These are phyloP conservation scores for Onychomys arenicola DNA, from an alignment of 2,797 vertebrate genomes.

Conservation along the genomic window DNA sequence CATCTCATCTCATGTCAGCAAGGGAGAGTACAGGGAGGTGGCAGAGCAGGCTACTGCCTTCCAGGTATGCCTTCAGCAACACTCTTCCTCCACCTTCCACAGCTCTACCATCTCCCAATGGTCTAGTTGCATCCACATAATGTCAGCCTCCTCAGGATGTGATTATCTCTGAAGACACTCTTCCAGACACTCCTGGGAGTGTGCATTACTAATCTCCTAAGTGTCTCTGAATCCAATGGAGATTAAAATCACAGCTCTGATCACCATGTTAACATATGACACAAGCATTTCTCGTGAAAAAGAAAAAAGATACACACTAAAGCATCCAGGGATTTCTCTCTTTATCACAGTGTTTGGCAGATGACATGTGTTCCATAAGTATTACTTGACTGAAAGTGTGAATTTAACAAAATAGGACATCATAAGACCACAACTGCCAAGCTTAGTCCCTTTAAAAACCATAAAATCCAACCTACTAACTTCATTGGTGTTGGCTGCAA, in stretches of 20 bases:
- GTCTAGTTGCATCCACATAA: not conserved
- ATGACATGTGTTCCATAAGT: not conserved
- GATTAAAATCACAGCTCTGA: not conserved
- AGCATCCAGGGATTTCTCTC: not conserved
- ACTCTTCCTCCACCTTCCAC: not conserved
- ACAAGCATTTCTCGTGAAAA: not conserved
- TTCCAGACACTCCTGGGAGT: not conserved
- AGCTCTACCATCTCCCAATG: not conserved
- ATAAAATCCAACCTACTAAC: not conserved
- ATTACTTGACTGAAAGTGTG: not conserved
- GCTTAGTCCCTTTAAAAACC: not conserved
- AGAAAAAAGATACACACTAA: not conserved
- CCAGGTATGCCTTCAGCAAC: not conserved
- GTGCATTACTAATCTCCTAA: not conserved
- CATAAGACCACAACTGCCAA: not conserved
- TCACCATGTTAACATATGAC: not conserved
- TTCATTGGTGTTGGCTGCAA: not conserved
- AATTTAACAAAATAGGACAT: not conserved
- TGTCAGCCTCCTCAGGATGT: not conserved
- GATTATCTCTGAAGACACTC: not conserved
- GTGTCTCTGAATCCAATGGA: not conserved
- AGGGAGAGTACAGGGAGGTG: not conserved
- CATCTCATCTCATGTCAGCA: not conserved
- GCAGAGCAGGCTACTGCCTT: no score
- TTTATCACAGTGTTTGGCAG: not conserved